phyloP scores from a whole-genome alignment of 92 coral and sea anemone genomes.

The Epizoanthus ramosus region DNA sequence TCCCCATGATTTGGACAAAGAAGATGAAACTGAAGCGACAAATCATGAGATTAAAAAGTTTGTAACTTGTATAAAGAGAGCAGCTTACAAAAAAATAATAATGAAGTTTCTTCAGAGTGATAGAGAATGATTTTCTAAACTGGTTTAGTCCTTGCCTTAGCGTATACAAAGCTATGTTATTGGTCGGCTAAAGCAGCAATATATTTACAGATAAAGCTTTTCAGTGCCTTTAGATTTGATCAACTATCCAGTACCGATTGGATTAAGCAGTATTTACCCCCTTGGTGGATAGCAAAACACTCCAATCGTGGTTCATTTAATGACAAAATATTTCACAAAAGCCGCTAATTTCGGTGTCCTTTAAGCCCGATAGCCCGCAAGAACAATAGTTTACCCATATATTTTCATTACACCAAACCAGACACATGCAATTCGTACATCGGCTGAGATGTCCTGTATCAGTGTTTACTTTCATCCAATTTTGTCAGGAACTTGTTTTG shows the following conservation, averaged over 20 bases:
- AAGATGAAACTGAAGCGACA: too few species aligned
- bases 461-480: slow-evolving; percentile 2
- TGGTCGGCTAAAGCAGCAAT: slow-evolving; percentile 6
- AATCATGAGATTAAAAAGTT: too few species aligned
- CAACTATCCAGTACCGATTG: slow-evolving; percentile 8
- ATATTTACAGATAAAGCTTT: slow-evolving; percentile 6
- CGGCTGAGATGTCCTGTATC: neutral
- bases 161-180: neutral
- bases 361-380: neutral
- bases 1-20: too few species aligned
- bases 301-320: neutral
- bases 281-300: slow-evolving; percentile 13
- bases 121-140: neutral
- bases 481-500: slow-evolving; percentile 14
- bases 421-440: neutral
- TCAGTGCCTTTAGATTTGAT: slow-evolving; percentile 25
- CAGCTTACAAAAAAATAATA: too few species aligned
- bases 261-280: slow-evolving; percentile 4
- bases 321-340: neutral
- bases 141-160: neutral
- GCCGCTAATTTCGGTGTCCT: slow-evolving; percentile 9
- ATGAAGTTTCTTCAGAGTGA: neutral
- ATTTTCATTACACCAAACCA: neutral
- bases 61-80: too few species aligned
- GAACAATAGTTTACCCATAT: neutral